Evolutionary conservation across 2,113 vertebrate species (phyloP), one percentile per base, ranked within the genome.

Genomic region (Lichenostomus cassidix): DNA sequence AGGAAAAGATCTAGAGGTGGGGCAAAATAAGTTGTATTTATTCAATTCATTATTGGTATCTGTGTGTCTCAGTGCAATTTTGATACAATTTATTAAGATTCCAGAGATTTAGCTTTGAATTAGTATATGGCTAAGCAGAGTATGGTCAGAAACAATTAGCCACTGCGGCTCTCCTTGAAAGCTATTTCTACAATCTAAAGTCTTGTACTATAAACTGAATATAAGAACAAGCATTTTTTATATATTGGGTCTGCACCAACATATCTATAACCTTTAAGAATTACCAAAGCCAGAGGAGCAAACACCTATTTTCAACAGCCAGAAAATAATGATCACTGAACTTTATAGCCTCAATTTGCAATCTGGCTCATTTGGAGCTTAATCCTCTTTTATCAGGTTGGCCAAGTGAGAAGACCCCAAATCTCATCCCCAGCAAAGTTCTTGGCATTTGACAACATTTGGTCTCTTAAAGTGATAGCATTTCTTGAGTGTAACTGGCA

Each of bases 1-100:
- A 96, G 64, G 79, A 85, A 94, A 88, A 96, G 87, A 95, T 95
- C 56, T 76, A 87, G 91, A 96, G 92, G 95, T 39, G 39, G 12
- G 47, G 60, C 7, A 53, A 63, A 78, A 42, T 76, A 83, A 90
- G 25, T 21, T 73, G 53, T 65, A 47, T 96, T 96, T 98, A 94
- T 96, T 95, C 35, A 88, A 77, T 47, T 73, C 9, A 47, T 95
- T 92, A 79, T 94, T 95, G 83, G 91, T 53, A 69, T 77, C 77
- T 94, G 17, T 95, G 86, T 79, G 84, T 84, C 28, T 65, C 91
- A 81, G 81, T 80, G 28, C 27, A 39, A 80, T 95, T 92, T 96
- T 94, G n/a, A 64, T 96, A 96, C 83, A 35, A 93, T 90, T 71
- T 95, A 88, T 77, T 58, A 89, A 44, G 71, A 80, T 87, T 85